Percentiles rank a stretch among this genome's conserved stretches.
phyloP scores from a whole-genome alignment of 1,140 invertebrate species.

The Leptestheria dahalacensis region DNA sequence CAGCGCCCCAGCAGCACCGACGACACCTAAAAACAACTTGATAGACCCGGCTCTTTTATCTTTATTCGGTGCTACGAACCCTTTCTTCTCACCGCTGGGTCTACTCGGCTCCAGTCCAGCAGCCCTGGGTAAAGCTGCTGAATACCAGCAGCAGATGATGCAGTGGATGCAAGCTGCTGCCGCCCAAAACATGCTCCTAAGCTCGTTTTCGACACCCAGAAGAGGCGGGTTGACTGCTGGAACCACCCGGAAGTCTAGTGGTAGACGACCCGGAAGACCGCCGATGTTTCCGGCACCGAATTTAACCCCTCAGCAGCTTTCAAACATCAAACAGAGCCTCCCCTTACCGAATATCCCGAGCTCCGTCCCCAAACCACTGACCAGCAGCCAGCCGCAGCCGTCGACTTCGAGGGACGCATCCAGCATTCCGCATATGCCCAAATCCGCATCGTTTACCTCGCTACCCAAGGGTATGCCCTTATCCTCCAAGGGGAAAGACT shows the following conservation, averaged over 20 bases:
- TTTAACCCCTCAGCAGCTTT: background rate
- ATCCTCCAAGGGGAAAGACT: background rate
- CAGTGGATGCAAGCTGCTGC: conserved; percentile 3
- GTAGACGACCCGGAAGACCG: too few species aligned
- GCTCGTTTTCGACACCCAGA: background rate
- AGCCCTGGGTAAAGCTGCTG: background rate
- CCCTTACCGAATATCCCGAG: background rate
- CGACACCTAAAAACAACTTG: background rate
- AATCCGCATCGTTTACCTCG: background rate
- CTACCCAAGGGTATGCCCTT: background rate
- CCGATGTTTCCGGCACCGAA: background rate
- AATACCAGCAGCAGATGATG: conserved; percentile 2
- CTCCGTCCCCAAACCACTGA: too few species aligned
- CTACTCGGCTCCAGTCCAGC: background rate
- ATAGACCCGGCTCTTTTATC: conserved; percentile 5
- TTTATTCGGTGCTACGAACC: background rate
- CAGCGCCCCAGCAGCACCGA: background rate
- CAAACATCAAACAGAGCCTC: background rate
- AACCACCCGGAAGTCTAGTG: background rate
- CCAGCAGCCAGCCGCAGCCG: background rate
- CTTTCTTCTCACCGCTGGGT: background rate
- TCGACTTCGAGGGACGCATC: background rate
- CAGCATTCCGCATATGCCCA: background rate
- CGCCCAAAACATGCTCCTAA: background rate
- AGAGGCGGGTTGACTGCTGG: background rate